These are phyloP conservation scores for Tuta absoluta DNA, from an alignment of 2,888 invertebrate species.

Conservation along the genomic window DNA sequence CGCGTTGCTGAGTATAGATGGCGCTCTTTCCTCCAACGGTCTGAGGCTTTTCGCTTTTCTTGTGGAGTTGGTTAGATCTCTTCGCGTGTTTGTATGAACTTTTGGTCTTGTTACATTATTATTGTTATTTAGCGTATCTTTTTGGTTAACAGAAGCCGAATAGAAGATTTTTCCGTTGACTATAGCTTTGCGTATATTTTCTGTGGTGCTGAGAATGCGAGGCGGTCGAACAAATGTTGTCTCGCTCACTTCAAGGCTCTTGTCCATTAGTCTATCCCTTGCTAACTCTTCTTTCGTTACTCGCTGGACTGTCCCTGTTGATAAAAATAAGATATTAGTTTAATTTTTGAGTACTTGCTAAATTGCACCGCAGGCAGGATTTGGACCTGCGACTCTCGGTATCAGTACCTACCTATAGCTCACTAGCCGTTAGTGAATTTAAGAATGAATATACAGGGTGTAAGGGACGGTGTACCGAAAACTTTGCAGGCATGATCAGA, in stretches of 20 bases:
- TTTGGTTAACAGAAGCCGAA: slow-evolving; percentile 69
- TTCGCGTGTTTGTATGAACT: slow-evolving; percentile 35
- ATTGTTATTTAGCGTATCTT: slow-evolving; percentile 50
- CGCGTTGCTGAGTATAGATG: slow-evolving; percentile 49
- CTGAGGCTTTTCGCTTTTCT: slow-evolving; percentile 45
- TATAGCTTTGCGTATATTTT: slow-evolving; percentile 70
- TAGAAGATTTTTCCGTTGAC: slow-evolving; percentile 76
- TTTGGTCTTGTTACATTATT: slow-evolving; percentile 34
- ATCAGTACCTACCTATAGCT: no score
- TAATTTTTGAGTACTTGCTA: no score
- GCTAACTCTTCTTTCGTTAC: slow-evolving; percentile 73
- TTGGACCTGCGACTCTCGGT: no score
- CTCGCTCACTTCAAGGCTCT: slow-evolving; percentile 74
- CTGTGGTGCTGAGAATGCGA: slow-evolving; percentile 65
- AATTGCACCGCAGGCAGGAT: no score
- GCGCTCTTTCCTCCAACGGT: slow-evolving; percentile 51
- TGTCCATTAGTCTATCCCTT: slow-evolving; percentile 58
- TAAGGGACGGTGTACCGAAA: no score
- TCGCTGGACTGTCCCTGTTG: slow-evolving; percentile 53
- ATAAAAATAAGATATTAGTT: background rate
- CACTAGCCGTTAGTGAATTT: no score
- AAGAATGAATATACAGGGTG: no score
- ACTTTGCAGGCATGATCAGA: no score
- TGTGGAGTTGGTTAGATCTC: slow-evolving; percentile 29
- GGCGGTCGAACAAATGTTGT: slow-evolving; percentile 72